These are phyloP conservation scores for Hycleus cichorii DNA, from an alignment of 1,140 invertebrate species.

Conservation along the genomic window DNA sequence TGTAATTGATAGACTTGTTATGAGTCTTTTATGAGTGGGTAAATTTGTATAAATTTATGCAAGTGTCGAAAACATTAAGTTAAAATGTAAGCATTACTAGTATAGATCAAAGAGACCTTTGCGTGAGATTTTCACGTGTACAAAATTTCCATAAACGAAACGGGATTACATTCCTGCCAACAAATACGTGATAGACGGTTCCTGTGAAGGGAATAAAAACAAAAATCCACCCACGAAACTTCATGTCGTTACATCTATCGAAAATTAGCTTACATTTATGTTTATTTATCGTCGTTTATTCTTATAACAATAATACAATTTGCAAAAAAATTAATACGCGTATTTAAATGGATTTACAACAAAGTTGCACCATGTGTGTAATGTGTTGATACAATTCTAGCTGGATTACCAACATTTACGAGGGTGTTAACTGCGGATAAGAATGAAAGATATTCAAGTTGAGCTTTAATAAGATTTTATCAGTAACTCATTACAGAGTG, in stretches of 20 bases:
- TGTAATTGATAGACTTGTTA: constrained; percentile 10
- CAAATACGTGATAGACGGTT: too few relatives aligned
- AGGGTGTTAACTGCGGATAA: constrained; percentile 27
- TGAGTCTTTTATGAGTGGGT: constrained; percentile 7
- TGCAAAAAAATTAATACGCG: too few relatives aligned
- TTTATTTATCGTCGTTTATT: too few relatives aligned
- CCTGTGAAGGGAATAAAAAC: neutral
- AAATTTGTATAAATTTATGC: constrained; percentile 12
- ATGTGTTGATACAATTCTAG: constrained; percentile 7
- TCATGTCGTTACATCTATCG: too few relatives aligned
- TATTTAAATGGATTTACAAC: neutral
- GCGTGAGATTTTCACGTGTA: constrained; percentile 11
- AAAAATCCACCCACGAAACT: neutral
- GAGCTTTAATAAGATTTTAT: constrained; percentile 30
- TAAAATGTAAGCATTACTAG: neutral
- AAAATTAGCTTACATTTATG: too few relatives aligned
- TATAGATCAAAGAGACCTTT: neutral
- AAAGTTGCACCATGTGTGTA: constrained; percentile 9
- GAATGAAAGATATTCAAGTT: constrained; percentile 24
- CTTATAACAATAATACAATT: too few relatives aligned
- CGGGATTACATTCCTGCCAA: constrained; percentile 1
- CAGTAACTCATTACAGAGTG: constrained; percentile 28
- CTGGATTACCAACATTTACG: constrained; percentile 13
- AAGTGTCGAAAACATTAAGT: constrained; percentile 5
- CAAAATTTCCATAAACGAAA: neutral